Base-by-base conservation (phyloP, 2,888 invertebrate genomes). In the Lamproptera curius region DNA sequence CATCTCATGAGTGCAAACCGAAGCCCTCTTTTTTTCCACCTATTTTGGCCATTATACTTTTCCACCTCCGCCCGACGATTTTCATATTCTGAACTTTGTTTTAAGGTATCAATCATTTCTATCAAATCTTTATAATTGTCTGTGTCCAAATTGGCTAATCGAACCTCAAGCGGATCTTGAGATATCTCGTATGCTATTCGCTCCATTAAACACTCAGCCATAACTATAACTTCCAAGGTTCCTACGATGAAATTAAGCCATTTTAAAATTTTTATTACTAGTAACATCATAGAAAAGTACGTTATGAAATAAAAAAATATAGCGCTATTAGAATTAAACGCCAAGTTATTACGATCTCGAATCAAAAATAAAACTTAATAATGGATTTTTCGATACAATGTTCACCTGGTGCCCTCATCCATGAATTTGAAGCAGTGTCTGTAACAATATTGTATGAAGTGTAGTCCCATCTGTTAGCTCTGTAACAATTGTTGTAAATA, bases 1-100 rank as follows among this genome's bases (percentile, higher is more conserved):
- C 91, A 94, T 52, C 87, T 89, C 77, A 93, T 87, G 0, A 92
- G 90, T 0, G 91, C 84, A 16, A 92, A 61, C 8, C 90, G 70
- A 1, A 92, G 71, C 0, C 92, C 94, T 42, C 89, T 88, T 69
- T 94, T 94, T 58, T 90, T 92, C 94, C 94, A 94, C 39, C 92
- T 82, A 71, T 94, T 94, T 51, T 87, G 56, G 8, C 70, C 59
- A 63, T 93, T 93, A 61, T 89, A 93, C 10, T 74, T 62, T 14
- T 84, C 73, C 3, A 91, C 80, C n/a, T 70, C 76, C 40, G 63
- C 59, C 57, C 76, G 82, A 20, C 92, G 75, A 13, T 70, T 60
- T 0, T 77, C 74, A 53, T 90, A 91, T 39, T 90, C 81, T 0
- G 89, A 83, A 51, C 86, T 84, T 34, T 65, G 67, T 59, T 85